Percentiles rank a stretch among this genome's conserved stretches.
Evolutionary conservation across 2,797 vertebrate species (phyloP).

Genomic region (Setipinna tenuifilis): DNA sequence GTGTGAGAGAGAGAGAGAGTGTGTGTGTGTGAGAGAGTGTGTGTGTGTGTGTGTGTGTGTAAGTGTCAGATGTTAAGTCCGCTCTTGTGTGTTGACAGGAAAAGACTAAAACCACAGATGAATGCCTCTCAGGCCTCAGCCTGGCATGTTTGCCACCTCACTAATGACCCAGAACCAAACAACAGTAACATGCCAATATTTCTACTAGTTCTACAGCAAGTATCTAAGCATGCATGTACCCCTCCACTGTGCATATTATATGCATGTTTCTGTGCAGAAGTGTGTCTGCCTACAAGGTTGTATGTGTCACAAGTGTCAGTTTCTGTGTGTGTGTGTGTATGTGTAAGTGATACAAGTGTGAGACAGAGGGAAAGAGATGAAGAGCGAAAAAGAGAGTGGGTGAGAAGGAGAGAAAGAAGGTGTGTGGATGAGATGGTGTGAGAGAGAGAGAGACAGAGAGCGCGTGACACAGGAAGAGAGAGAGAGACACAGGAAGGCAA

Average conservation of each 20-base stretch:
- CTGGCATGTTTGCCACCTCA: background rate
- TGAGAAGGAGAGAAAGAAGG: background rate
- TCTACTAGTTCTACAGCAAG: background rate
- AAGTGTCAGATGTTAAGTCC: background rate
- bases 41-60: background rate
- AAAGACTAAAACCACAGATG: slow-evolving; percentile 4
- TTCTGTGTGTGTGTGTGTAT: background rate
- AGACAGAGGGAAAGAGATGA: background rate
- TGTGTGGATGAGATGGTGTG: background rate
- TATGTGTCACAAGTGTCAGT: no score
- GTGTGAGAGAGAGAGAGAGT: background rate
- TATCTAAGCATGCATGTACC: background rate
- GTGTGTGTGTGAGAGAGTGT: no score
- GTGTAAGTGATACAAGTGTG: background rate
- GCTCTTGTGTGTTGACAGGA: background rate
- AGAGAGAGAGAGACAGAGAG: background rate
- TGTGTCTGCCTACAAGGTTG: no score
- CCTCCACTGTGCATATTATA: background rate
- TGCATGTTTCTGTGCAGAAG: background rate
- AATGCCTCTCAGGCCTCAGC: background rate
- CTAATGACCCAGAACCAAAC: background rate
- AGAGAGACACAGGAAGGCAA: no score
- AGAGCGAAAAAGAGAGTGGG: background rate
- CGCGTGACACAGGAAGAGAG: no score
- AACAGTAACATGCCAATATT: background rate